These are phyloP conservation scores for Microdon myrmicae DNA, from an alignment of 2,888 invertebrate species.

Conservation along the genomic window DNA sequence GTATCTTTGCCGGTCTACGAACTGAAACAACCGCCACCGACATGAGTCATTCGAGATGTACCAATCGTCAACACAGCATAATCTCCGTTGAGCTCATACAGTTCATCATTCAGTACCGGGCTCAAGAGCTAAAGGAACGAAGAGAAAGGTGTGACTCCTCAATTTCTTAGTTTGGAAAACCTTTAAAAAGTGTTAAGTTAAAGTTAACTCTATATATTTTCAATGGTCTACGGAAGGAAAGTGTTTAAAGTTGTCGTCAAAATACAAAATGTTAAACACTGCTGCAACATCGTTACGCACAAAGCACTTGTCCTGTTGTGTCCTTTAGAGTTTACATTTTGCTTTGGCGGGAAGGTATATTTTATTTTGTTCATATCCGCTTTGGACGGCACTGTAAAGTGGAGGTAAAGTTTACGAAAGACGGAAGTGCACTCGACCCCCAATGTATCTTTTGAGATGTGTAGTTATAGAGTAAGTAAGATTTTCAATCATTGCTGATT, in stretches of 20 bases:
- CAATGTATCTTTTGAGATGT: no score
- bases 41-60: conserved; percentile 63
- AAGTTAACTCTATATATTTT: conserved; percentile 18
- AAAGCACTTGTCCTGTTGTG: conserved; percentile 22
- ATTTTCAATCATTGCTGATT: no score
- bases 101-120: conserved; percentile 66
- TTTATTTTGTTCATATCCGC: no score
- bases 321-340: no score
- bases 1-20: conserved; percentile 5
- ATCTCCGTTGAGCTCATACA: conserved; percentile 66
- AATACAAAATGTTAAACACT: conserved; percentile 15
- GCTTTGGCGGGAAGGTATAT: no score
- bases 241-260: conserved; percentile 36
- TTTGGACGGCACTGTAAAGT: no score
- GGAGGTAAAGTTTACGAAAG: no score
- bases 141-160: conserved; percentile 60
- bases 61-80: conserved; percentile 63
- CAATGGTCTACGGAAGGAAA: conserved; percentile 51
- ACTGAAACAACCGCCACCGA: conserved; percentile 35
- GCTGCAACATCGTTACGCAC: conserved; percentile 18
- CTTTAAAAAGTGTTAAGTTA: conserved; percentile 6
- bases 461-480: no score
- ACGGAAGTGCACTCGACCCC: no score
- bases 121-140: conserved; percentile 62
- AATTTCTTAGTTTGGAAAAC: neutral